A percentile compares a stretch with the other conserved stretches of the same genome.
phyloP scores from a whole-genome alignment of 2,888 invertebrate species.

The Agrotis clavis region DNA sequence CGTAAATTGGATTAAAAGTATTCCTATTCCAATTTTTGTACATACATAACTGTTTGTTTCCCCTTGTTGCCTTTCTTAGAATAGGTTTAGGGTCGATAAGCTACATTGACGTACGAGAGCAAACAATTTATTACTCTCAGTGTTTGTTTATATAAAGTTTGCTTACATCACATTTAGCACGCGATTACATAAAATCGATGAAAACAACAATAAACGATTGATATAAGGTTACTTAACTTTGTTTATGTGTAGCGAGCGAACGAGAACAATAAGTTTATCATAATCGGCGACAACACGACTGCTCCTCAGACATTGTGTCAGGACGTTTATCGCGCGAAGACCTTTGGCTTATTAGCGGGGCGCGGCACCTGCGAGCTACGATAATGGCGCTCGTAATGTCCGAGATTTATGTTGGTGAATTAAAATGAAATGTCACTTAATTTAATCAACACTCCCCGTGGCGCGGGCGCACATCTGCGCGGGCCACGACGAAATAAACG shows the following conservation, averaged over 20 bases:
- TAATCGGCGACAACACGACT: conserved; percentile 59
- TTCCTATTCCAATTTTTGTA: conserved; percentile 2
- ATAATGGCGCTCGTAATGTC: conserved; percentile 83
- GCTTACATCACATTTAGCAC: conserved; percentile 39
- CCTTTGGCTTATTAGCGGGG: conserved; percentile 76
- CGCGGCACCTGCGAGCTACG: conserved; percentile 78
- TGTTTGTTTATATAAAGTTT: conserved; percentile 46
- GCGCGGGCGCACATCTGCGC: conserved; percentile 80
- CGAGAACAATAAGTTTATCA: conserved; percentile 58
- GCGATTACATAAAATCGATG: conserved; percentile 56
- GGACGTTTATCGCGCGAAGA: conserved; percentile 75
- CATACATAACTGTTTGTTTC: neutral
- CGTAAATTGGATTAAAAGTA: neutral
- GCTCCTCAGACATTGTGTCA: conserved; percentile 76
- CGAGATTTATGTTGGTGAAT: conserved; percentile 85
- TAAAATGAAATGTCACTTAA: conserved; percentile 89
- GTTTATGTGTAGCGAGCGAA: conserved; percentile 49
- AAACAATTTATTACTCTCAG: conserved; percentile 32
- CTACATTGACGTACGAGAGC: conserved; percentile 31
- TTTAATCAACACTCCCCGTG: conserved; percentile 86
- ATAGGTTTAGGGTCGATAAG: conserved; percentile 15
- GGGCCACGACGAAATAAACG: conserved; percentile 76
- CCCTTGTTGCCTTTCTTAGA: conserved; percentile 9
- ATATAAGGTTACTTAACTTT: conserved; percentile 54
- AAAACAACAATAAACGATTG: conserved; percentile 48